phyloP scores from a whole-genome alignment of 2,797 vertebrate genomes.

The Myripristis murdjan region DNA sequence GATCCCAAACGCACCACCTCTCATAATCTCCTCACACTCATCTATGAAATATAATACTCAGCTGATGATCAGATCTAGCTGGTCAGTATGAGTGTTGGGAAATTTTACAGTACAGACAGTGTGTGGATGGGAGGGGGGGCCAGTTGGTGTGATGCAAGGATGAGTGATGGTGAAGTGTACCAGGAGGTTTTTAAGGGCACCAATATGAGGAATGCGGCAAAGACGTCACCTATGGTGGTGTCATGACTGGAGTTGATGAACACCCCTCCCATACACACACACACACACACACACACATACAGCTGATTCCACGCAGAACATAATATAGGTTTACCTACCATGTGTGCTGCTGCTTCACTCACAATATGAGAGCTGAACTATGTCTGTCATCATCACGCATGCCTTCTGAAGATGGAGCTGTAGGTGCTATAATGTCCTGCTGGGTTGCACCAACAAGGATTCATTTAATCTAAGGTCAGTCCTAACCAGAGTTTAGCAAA shows the following conservation, averaged over 20 bases:
- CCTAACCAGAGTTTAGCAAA: no score
- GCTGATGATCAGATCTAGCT: slow-evolving; percentile 22
- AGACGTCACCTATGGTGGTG: slow-evolving; percentile 48
- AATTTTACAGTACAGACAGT: slow-evolving; percentile 27
- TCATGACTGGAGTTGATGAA: slow-evolving; percentile 28
- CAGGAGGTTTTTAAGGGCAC: slow-evolving; percentile 62
- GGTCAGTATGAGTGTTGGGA: background rate
- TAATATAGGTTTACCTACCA: slow-evolving; percentile 9
- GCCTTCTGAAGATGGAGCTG: no score
- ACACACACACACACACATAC: slow-evolving; percentile 15
- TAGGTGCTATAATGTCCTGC: no score
- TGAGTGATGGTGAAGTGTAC: slow-evolving; percentile 54
- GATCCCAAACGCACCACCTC: slow-evolving; percentile 32
- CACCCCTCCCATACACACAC: slow-evolving; percentile 6
- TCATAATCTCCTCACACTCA: slow-evolving; percentile 58
- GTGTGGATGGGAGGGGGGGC: slow-evolving; percentile 2
- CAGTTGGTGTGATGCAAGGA: slow-evolving; percentile 6
- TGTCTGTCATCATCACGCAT: no score
- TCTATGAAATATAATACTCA: slow-evolving; percentile 54
- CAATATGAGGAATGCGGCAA: slow-evolving; percentile 73
- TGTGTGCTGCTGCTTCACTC: background rate
- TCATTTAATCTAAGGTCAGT: no score
- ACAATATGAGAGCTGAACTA: no score
- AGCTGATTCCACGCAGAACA: slow-evolving; percentile 28
- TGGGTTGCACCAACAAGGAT: no score